Conservation (phyloP, 2,888 invertebrate genomes). For the Agonopterix alstromeriana region DNA sequence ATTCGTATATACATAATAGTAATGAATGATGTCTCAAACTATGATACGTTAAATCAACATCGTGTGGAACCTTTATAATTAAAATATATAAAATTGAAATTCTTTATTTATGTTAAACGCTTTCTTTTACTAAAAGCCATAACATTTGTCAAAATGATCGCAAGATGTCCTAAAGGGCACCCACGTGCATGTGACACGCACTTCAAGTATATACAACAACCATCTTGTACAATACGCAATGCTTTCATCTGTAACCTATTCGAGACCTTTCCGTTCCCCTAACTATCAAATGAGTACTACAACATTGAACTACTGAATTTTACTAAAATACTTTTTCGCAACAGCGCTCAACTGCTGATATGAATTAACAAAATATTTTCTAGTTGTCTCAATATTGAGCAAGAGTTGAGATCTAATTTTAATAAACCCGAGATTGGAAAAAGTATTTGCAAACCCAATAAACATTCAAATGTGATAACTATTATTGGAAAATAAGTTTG, state of each 20-base stretch:
- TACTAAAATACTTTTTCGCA: neutral
- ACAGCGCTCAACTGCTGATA: no score
- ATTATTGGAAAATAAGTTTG: constrained; percentile 12
- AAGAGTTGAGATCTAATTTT: neutral
- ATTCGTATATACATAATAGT: constrained; percentile 52
- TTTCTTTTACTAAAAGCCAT: constrained; percentile 23
- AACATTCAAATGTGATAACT: constrained; percentile 1
- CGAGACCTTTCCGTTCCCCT: neutral
- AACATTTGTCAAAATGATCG: constrained; percentile 15
- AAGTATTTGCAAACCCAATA: constrained; percentile 4
- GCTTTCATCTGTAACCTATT: neutral
- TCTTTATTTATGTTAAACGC: constrained; percentile 16
- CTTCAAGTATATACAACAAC: constrained; percentile 23
- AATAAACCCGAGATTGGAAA: neutral
- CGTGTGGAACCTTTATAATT: constrained; percentile 14
- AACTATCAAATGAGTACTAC: neutral
- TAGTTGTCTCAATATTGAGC: neutral
- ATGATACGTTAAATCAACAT: constrained; percentile 11
- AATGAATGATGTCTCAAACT: constrained; percentile 14
- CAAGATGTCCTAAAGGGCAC: constrained; percentile 10
- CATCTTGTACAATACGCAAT: constrained; percentile 11
- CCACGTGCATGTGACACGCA: constrained; percentile 12
- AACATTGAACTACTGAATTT: constrained; percentile 2
- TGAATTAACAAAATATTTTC: neutral
- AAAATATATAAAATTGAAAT: constrained; percentile 8